A percentile compares a stretch with the other conserved stretches of the same genome.
These are phyloP conservation scores for Argentina silus DNA, from an alignment of 2,797 vertebrate genomes.

Conservation along the genomic window DNA sequence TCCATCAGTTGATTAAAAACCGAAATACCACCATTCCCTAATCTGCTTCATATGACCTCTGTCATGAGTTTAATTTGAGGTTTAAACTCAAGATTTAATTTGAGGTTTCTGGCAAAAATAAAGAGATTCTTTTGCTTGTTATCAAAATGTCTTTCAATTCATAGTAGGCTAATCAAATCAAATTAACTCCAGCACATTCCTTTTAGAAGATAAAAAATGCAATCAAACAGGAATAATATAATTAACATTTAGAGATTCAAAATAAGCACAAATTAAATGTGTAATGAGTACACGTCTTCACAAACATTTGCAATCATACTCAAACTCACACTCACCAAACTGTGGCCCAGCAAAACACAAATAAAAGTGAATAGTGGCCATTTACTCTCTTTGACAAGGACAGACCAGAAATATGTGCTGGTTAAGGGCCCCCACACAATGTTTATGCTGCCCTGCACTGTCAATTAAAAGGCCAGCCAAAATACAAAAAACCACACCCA, in stretches of 20 bases:
- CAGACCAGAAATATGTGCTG: neutral
- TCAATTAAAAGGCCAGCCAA: neutral
- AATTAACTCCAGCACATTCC: neutral
- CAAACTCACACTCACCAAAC: neutral
- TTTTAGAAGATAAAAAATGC: neutral
- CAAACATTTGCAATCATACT: neutral
- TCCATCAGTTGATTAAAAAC: conserved; percentile 4
- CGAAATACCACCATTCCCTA: neutral
- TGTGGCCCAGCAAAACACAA: neutral
- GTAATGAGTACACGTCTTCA: neutral
- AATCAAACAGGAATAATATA: neutral
- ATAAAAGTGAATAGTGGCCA: neutral
- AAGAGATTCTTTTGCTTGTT: neutral
- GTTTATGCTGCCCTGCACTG: conserved; percentile 9
- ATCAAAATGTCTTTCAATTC: neutral
- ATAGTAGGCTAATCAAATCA: neutral
- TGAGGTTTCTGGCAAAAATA: neutral
- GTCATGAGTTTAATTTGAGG: conserved; percentile 3
- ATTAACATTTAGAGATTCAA: neutral
- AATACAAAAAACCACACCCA: neutral
- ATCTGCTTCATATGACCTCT: conserved; percentile 4
- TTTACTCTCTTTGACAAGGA: neutral
- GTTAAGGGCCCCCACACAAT: neutral
- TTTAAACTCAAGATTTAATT: neutral
- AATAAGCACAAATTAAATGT: neutral